These are phyloP conservation scores for Orcinus orca DNA, from an alignment of 2,113 vertebrate species.

Conservation along the genomic window DNA sequence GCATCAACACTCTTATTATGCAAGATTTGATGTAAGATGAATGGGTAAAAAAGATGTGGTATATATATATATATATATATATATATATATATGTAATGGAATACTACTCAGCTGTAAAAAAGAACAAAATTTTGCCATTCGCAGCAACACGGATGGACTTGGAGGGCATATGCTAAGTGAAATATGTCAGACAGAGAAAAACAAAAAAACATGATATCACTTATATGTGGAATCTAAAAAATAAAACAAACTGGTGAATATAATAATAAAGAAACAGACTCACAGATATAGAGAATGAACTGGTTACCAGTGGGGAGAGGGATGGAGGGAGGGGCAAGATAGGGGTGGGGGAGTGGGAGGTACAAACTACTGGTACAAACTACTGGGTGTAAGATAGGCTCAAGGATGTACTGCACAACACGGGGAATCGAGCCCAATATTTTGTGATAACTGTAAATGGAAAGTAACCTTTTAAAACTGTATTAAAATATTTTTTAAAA, in stretches of 20 bases:
- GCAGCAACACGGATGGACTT: background rate
- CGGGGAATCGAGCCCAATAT: background rate
- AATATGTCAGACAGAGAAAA: background rate
- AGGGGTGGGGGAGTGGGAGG: background rate
- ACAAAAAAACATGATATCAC: background rate
- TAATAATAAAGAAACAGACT: background rate
- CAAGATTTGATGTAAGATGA: background rate
- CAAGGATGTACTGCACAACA: background rate
- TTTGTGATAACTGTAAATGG: background rate
- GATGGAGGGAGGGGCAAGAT: background rate
- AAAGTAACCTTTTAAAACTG: background rate
- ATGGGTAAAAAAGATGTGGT: background rate
- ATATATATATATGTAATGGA: background rate
- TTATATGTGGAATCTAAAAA: background rate
- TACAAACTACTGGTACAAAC: background rate
- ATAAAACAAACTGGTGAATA: background rate
- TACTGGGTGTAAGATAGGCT: background rate
- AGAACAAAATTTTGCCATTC: background rate
- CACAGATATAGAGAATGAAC: background rate
- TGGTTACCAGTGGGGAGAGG: background rate
- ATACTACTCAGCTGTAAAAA: background rate
- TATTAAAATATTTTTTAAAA: background rate
- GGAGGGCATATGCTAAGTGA: background rate
- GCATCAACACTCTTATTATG: background rate
- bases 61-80: too few relatives aligned